These are phyloP conservation scores for Ctenomys sociabilis DNA, from an alignment of 2,113 vertebrate species.

Conservation along the genomic window DNA sequence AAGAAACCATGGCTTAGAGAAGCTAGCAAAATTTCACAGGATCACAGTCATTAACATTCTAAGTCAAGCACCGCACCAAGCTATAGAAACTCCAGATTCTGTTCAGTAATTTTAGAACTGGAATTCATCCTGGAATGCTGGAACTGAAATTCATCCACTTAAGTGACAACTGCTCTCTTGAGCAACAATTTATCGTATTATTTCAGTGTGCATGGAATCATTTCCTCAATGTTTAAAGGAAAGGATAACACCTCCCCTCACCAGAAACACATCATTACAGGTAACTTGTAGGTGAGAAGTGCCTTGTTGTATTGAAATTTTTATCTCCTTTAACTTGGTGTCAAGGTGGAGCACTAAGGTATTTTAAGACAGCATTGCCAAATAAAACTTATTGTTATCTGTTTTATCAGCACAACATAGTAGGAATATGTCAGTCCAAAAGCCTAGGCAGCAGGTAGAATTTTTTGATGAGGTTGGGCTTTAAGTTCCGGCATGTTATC, in stretches of 20 bases:
- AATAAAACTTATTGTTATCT: constrained; percentile 57
- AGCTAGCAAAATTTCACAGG: not conserved
- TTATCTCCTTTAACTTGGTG: not conserved
- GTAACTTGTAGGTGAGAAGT: constrained; percentile 21
- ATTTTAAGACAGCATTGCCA: constrained; percentile 67
- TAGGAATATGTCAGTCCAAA: constrained; percentile 60
- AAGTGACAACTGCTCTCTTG: not conserved
- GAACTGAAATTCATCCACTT: not conserved
- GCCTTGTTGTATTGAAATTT: not conserved
- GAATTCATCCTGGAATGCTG: not conserved
- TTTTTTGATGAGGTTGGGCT: constrained; percentile 47
- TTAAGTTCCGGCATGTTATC: constrained; percentile 42
- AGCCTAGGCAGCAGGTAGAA: constrained; percentile 56
- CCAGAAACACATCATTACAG: not conserved
- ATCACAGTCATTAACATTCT: not conserved
- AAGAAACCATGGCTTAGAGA: not conserved
- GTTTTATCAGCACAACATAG: constrained; percentile 70
- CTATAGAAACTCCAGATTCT: not conserved
- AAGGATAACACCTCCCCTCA: not conserved
- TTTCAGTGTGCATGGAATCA: not conserved
- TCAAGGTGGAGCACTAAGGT: not conserved
- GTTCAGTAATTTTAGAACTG: constrained; percentile 35
- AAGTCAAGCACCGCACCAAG: not conserved
- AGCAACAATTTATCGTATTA: not conserved
- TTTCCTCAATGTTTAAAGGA: not conserved